phyloP scores from a whole-genome alignment of 2,797 vertebrate species.

The Austrolebias charrua region DNA sequence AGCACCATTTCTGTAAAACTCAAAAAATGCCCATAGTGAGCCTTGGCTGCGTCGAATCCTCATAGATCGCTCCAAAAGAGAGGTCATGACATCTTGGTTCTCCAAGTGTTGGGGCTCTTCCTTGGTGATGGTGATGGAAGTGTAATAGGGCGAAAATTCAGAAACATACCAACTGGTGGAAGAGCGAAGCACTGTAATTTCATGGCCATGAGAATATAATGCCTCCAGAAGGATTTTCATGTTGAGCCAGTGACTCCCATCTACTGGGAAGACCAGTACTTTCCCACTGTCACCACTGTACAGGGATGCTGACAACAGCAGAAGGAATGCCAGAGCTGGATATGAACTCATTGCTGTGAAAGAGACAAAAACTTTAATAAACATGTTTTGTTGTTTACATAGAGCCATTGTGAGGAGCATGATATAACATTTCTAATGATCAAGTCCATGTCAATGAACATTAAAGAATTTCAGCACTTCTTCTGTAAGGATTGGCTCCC shows the following conservation, averaged over 20 bases:
- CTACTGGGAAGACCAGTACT: conserved; percentile 60
- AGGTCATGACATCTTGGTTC: conserved; percentile 43
- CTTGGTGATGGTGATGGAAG: conserved; percentile 53
- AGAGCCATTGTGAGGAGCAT: neutral
- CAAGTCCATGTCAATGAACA: neutral
- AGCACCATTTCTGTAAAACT: conserved; percentile 51
- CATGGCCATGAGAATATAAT: conserved; percentile 57
- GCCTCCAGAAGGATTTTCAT: conserved; percentile 64
- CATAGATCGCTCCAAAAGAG: conserved; percentile 43
- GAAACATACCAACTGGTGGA: conserved; percentile 66
- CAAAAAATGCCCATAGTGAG: conserved; percentile 32
- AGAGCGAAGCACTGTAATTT: conserved; percentile 43
- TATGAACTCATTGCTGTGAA: conserved; percentile 4
- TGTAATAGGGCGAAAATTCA: conserved; percentile 54
- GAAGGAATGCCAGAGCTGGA: conserved; percentile 20
- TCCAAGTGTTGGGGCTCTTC: conserved; percentile 43
- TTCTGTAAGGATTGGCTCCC: too few species aligned
- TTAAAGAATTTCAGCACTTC: too few species aligned
- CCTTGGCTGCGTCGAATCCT: conserved; percentile 33
- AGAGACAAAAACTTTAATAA: conserved; percentile 13
- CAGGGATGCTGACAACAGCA: conserved; percentile 34
- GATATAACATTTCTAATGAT: neutral
- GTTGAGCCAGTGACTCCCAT: conserved; percentile 74
- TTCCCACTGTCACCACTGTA: conserved; percentile 34
- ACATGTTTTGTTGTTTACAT: neutral